Evolutionary conservation across 2,113 vertebrate species (phyloP).

Genomic region (Speoplatyrhinus poulsoni): DNA sequence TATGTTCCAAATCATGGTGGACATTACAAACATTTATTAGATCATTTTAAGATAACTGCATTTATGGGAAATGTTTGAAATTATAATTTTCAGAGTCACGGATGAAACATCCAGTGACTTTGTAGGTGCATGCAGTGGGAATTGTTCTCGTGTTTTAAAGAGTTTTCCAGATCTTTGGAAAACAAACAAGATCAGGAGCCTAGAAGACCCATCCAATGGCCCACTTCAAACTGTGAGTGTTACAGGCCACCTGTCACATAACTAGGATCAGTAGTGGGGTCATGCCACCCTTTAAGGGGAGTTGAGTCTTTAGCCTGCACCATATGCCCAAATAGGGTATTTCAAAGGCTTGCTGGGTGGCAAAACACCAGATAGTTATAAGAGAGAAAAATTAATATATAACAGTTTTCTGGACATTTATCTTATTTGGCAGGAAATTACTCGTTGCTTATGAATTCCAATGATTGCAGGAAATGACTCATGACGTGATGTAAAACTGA

Average conservation of each 20-base stretch:
- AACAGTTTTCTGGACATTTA: too few relatives aligned
- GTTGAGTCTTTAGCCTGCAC: neutral
- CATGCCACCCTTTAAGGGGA: constrained; percentile 20
- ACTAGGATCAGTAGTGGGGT: constrained; percentile 17
- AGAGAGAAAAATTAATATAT: neutral
- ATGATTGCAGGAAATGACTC: too few relatives aligned
- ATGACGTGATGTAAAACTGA: too few relatives aligned
- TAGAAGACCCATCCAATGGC: neutral
- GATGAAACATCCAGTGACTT: neutral
- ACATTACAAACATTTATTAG: too few relatives aligned
- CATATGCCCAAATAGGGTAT: neutral
- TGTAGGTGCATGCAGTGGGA: neutral
- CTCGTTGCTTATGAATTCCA: too few relatives aligned
- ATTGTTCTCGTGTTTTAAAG: constrained; percentile 6
- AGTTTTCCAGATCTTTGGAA: neutral
- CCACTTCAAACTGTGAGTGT: constrained; percentile 14
- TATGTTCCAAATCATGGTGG: too few relatives aligned
- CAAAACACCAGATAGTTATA: neutral
- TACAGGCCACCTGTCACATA: constrained; percentile 33
- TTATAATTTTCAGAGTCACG: too few relatives aligned
- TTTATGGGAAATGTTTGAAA: too few relatives aligned
- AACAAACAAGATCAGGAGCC: constrained; percentile 8
- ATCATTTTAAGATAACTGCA: too few relatives aligned
- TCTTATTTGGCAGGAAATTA: too few relatives aligned
- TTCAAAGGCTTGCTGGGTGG: constrained; percentile 10